These are phyloP conservation scores for Scaptodrosophila lebanonensis DNA, from an alignment of 1,140 invertebrate genomes.

Conservation along the genomic window DNA sequence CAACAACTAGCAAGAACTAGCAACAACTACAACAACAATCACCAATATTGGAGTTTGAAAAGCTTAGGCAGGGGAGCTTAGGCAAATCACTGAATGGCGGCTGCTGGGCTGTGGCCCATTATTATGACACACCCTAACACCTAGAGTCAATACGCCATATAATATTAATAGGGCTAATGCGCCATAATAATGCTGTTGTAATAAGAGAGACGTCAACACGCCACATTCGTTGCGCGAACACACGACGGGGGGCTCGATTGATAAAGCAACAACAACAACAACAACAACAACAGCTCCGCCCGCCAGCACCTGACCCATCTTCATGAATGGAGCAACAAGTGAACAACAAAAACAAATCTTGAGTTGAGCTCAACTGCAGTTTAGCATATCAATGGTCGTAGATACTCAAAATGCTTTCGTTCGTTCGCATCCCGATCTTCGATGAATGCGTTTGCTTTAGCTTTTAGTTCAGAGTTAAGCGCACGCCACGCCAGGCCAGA, in stretches of 20 bases:
- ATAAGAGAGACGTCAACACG: constrained; percentile 73
- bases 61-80: background rate
- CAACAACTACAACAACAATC: too few relatives aligned
- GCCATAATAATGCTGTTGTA: constrained; percentile 67
- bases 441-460: constrained; percentile 40
- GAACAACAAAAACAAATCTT: constrained; percentile 16
- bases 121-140: constrained; percentile 58
- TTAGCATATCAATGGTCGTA: constrained; percentile 44
- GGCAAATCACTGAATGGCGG: background rate
- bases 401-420: too few relatives aligned
- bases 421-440: too few relatives aligned
- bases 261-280: constrained; percentile 40
- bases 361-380: constrained; percentile 40
- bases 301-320: constrained; percentile 1
- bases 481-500: too few relatives aligned
- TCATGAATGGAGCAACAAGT: background rate
- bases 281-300: background rate
- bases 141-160: constrained; percentile 47
- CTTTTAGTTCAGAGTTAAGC: constrained; percentile 20
- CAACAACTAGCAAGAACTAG: background rate
- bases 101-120: too few relatives aligned
- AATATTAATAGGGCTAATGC: constrained; percentile 64
- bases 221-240: too few relatives aligned
- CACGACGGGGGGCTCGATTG: constrained; percentile 67
- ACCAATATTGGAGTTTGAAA: too few relatives aligned